Evolutionary conservation across 2,797 vertebrate species (phyloP), one percentile per base, ranked within the genome.

Genomic region (Syndactyla subalaris): DNA sequence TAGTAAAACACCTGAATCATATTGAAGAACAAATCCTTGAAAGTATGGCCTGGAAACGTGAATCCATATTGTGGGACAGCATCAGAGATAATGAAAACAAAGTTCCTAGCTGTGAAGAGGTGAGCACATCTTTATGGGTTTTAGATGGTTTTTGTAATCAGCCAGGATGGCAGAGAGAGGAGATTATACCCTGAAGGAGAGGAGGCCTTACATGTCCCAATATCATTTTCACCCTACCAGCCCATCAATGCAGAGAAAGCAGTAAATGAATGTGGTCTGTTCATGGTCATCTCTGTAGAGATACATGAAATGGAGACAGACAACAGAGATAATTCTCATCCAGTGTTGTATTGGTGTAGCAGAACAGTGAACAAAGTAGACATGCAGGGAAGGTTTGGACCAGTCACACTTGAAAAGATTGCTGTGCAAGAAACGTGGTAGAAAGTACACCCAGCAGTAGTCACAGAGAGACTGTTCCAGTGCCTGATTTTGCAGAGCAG

Each of bases 21-120:
- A 98, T 99, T 68, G 99, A 99, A 93, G 99, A 99, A 80, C 98
- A 99, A 96, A 98, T 99, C 52, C 95, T 99, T 97, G 99, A 99
- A 92, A 98, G 98, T 36, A 98, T 99, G 98, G 98, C 99, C 3
- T 99, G 99, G 99, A 98, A 97, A 89, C 92, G 81, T 9, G 97
- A 98, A 46, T 99, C 99, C 3, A 98, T 98, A 0, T 85, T 99
- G 81, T 99, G 99, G 99, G 98, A 98, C 46, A 98, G 97, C 86
- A 98, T 99, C 52, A 96, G 93, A 59, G 98, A 97, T 3, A 98
- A 98, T 73, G 98, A 98, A 88, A 98, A 98, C 94, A 98, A 95
- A 58, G 97, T 99, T 84, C 99, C 99, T 6, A 95, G 97, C 5
- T 99, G 99, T 91, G 98, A 99, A 97, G 99, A 99, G 99, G 99